A percentile compares a stretch with the other conserved stretches of the same genome.
These are phyloP conservation scores for Glandiceps talaboti DNA, from an alignment of 53 echinoderm and acorn worm genomes.

Conservation along the genomic window DNA sequence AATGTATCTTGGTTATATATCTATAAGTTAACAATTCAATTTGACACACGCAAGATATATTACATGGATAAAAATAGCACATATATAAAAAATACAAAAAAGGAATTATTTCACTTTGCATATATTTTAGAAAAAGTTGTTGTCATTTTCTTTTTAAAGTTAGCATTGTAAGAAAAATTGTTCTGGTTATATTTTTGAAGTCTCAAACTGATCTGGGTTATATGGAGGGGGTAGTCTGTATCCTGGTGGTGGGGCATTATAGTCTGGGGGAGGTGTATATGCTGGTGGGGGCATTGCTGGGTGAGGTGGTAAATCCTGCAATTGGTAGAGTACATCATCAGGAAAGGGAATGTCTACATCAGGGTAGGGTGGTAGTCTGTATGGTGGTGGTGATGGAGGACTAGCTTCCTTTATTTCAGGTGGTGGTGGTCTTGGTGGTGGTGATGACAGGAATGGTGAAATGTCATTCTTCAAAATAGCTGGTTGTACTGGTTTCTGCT, in stretches of 20 bases:
- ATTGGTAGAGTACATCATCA: not conserved
- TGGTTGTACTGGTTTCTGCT: conserved; percentile 19
- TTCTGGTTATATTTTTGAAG: not conserved
- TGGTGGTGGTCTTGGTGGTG: not conserved
- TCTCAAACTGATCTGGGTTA: conserved; percentile 3
- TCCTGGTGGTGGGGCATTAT: conserved; percentile 6
- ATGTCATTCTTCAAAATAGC: conserved; percentile 39
- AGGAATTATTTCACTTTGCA: no score
- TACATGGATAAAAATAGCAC: no score
- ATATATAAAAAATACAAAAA: no score
- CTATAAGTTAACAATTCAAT: no score
- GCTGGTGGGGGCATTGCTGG: conserved; percentile 7
- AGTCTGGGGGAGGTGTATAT: conserved; percentile 11
- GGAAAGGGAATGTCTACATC: conserved; percentile 3
- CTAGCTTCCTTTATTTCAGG: not conserved
- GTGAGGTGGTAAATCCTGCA: not conserved
- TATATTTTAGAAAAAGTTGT: no score
- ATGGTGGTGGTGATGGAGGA: conserved; percentile 4
- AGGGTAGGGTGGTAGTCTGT: not conserved
- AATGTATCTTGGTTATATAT: no score
- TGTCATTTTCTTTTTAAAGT: no score
- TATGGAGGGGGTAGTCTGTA: conserved; percentile 23
- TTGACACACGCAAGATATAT: no score
- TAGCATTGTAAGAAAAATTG: no score
- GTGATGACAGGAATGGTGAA: conserved; percentile 21